A percentile compares a stretch with the other conserved stretches of the same genome.
phyloP scores from a whole-genome alignment of 2,113 vertebrate genomes.

The Amazona vittata region DNA sequence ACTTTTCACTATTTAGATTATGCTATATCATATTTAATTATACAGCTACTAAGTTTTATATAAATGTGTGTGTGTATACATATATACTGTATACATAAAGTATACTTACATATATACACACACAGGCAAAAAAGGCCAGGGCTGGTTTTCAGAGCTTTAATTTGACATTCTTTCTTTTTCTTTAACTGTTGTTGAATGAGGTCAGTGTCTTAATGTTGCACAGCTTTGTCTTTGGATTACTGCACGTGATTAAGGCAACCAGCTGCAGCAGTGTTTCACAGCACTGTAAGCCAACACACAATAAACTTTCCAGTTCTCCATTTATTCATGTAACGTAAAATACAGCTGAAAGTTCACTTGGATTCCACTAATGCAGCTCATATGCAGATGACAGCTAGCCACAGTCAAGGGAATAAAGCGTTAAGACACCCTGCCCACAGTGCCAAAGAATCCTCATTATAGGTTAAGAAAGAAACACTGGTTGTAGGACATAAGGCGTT shows the following conservation, averaged over 20 bases:
- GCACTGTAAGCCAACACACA: background rate
- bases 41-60: background rate
- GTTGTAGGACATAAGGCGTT: background rate
- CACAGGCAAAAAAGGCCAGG: background rate
- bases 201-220: background rate
- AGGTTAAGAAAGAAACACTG: background rate
- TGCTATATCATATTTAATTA: background rate
- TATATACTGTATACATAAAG: background rate
- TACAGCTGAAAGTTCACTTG: background rate
- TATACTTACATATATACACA: background rate
- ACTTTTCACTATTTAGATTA: background rate
- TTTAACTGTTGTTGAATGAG: background rate
- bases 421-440: background rate
- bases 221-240: background rate
- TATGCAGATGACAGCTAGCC: background rate
- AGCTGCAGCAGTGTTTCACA: background rate
- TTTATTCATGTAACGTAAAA: background rate
- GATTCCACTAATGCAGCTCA: background rate
- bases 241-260: background rate
- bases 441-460: accelerated
- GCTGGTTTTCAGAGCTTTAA: background rate
- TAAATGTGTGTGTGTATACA: background rate
- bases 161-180: background rate
- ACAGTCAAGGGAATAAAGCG: background rate
- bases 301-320: background rate